Conservation (phyloP, 2,113 vertebrate species). For the Cygnus atratus region DNA sequence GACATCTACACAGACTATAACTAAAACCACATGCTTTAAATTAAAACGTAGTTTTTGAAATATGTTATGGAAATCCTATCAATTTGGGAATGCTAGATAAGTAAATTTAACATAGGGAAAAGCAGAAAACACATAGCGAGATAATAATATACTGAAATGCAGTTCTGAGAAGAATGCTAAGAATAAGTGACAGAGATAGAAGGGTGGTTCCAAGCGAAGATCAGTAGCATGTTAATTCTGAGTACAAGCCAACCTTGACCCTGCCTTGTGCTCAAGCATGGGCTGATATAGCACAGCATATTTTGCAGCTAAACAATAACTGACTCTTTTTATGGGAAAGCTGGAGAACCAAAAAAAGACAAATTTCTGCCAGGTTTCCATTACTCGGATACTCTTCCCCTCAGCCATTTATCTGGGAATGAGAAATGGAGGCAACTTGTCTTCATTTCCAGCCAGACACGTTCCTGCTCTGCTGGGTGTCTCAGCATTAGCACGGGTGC, state of each 20-base stretch:
- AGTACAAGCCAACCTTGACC: neutral
- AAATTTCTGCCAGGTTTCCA: neutral
- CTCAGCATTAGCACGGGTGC: neutral
- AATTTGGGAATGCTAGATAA: neutral
- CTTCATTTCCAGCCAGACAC: neutral
- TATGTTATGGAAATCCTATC: neutral
- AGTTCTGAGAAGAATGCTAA: neutral
- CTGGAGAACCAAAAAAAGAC: neutral
- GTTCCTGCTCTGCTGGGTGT: neutral
- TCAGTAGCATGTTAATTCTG: neutral
- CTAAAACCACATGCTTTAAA: neutral
- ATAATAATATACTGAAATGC: fast-evolving
- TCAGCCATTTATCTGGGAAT: neutral
- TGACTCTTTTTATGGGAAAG: neutral
- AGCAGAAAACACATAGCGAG: neutral
- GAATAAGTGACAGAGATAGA: too few relatives aligned
- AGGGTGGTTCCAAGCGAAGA: neutral
- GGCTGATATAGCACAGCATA: fast-evolving
- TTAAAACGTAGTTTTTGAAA: neutral
- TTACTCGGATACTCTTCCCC: too few relatives aligned
- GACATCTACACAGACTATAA: neutral
- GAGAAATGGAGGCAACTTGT: too few relatives aligned
- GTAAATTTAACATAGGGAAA: neutral
- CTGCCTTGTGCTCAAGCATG: fast-evolving
- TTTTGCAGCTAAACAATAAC: neutral